Conservation (phyloP, 2,888 invertebrate genomes). For the Caenorhabditis becei region DNA sequence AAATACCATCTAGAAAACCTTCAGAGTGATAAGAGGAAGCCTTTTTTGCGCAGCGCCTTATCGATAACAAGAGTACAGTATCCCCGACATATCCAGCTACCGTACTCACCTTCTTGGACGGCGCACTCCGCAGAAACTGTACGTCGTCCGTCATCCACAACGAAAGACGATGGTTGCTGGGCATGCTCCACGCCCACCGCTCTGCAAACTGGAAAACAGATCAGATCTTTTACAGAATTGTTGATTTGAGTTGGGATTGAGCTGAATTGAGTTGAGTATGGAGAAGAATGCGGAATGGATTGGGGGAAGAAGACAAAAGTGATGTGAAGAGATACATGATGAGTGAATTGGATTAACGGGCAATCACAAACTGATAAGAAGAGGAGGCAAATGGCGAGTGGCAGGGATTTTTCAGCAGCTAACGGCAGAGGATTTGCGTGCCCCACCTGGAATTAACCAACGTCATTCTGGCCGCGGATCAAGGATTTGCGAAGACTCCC, state of each 20-base stretch:
- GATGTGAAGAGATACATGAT: slow-evolving; percentile 20
- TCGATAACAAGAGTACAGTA: too few relatives aligned
- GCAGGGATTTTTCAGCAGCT: slow-evolving; percentile 11
- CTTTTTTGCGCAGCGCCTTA: too few relatives aligned
- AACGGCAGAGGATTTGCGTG: slow-evolving; percentile 24
- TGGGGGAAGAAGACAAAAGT: slow-evolving; percentile 8
- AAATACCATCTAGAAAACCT: background rate
- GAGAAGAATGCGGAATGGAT: background rate
- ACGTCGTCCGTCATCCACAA: slow-evolving; percentile 49
- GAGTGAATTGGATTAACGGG: slow-evolving; percentile 35
- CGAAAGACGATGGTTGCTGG: slow-evolving; percentile 44
- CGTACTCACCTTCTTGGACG: slow-evolving; percentile 47
- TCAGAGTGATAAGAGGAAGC: background rate
- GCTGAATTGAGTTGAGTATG: background rate
- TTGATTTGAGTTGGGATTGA: slow-evolving; percentile 7
- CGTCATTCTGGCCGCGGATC: background rate
- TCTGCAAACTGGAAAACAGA: slow-evolving; percentile 24
- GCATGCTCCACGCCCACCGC: slow-evolving; percentile 15
- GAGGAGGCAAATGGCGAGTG: slow-evolving; percentile 20
- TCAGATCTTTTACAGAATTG: background rate
- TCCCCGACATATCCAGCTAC: too few relatives aligned
- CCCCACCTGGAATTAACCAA: background rate
- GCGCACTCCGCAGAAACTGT: slow-evolving; percentile 34
- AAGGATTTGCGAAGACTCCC: background rate
- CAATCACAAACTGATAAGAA: slow-evolving; percentile 15